Base-by-base conservation (phyloP, 2,797 vertebrate species). In the Apogon hyalosoma region DNA sequence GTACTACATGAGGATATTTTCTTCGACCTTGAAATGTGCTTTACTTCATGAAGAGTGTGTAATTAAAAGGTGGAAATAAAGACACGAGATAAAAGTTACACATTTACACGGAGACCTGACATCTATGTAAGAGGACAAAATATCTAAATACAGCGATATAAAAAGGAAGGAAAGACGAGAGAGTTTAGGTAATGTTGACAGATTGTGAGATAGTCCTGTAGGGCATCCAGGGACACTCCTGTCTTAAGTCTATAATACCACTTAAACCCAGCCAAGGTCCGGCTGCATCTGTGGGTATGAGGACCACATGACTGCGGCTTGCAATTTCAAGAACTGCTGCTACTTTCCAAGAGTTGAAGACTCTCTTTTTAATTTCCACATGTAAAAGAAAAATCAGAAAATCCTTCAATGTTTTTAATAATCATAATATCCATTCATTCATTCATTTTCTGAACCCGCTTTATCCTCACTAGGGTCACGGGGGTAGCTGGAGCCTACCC, bases 191-290 rank as follows among this genome's bases (percentile, higher is more conserved):
- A 58, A 85, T 61, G 52, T 43, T 73, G 74, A 59, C 71, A 72
- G 50, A 72, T 72, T 73, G 71, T 74, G 62, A 73, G 54, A 83
- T 69, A 67, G 54, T 79, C 82, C 63, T 80, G 56, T 71, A 53
- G 77, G 75, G 65, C 72, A 58, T 63, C 61, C 63, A 72, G 79
- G 77, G 73, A 80, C 63, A 55, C 40, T 69, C 46, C 16, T 52
- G 52, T 63, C 65, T 79, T 84, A 79, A 84, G 71, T 80, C 79
- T 64, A 49, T 82, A 83, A 85, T 46, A 51, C 80, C 78, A 71
- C 67, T 81, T 72, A 67, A 80, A 65, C 72, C 68, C 41, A 69
- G 50, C 11, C 36, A 69, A 70, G 21, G 79, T 70, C 71, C 63
- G 69, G 73, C 16, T 19, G 71, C 60, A 65, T 75, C 77, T 41